Conservation (phyloP, 2,113 vertebrate genomes). For the Thamnophis sirtalis region DNA sequence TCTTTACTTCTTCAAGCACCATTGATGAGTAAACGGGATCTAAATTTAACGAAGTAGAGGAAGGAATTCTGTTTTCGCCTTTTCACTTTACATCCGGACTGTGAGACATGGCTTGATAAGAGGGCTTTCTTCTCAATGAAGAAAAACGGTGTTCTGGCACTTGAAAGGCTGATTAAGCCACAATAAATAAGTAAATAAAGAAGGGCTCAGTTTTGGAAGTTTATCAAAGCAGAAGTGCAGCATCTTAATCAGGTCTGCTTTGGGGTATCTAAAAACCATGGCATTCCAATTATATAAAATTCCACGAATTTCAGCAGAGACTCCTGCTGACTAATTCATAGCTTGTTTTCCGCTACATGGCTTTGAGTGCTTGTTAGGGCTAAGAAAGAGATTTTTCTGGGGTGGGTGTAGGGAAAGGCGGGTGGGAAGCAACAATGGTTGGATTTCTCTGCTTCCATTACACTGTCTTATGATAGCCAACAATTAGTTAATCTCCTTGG, state of each 20-base stretch:
- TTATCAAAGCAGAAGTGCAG: constrained; percentile 84
- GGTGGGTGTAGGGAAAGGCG: background rate
- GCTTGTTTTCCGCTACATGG: constrained; percentile 88
- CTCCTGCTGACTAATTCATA: constrained; percentile 93
- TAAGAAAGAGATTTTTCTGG: constrained; percentile 34
- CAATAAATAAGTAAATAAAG: background rate
- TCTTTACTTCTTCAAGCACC: background rate
- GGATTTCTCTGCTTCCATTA: constrained; percentile 78
- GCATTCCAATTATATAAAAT: constrained; percentile 93
- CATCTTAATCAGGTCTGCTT: constrained; percentile 85
- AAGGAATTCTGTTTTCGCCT: background rate
- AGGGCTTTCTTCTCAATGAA: constrained; percentile 32
- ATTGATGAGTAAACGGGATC: background rate
- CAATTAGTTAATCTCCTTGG: constrained; percentile 93
- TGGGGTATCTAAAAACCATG: constrained; percentile 77
- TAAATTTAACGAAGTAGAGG: background rate
- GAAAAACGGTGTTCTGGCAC: constrained; percentile 47
- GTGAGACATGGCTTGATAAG: background rate
- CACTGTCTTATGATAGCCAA: constrained; percentile 88
- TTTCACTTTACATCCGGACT: constrained; percentile 11
- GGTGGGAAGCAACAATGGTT: constrained; percentile 66
- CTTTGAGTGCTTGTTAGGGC: constrained; percentile 87
- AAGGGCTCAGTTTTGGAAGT: constrained; percentile 78
- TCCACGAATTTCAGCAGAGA: constrained; percentile 77
- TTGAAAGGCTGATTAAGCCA: constrained; percentile 61